Evolutionary conservation across 1,140 invertebrate genomes (phyloP).

Genomic region (Orchestia grillus): DNA sequence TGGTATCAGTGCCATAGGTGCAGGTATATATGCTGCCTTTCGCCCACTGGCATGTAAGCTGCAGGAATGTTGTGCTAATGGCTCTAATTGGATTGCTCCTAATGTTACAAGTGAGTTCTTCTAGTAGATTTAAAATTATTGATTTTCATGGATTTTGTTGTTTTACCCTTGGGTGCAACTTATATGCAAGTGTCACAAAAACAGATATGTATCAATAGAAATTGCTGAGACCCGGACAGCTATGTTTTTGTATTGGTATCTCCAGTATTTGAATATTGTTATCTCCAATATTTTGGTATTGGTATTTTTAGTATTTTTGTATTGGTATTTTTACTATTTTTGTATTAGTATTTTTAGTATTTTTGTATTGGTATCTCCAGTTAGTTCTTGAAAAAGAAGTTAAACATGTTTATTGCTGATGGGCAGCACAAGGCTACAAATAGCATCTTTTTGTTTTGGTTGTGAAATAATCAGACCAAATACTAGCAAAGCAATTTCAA

Average conservation of each 20-base stretch:
- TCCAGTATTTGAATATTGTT: too few species aligned
- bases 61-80: constrained; percentile 59
- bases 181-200: not conserved
- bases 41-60: constrained; percentile 60
- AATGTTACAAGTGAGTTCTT: constrained; percentile 57
- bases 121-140: not conserved
- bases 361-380: too few species aligned
- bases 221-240: not conserved
- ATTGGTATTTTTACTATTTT: too few species aligned
- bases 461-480: not conserved
- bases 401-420: not conserved
- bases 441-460: too few species aligned
- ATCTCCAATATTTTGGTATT: too few species aligned
- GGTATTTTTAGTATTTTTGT: too few species aligned
- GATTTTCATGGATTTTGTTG: not conserved
- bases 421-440: not conserved
- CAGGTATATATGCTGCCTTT: constrained; percentile 59
- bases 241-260: not conserved
- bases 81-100: constrained; percentile 56
- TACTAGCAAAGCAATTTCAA: not conserved
- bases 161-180: not conserved
- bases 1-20: constrained; percentile 58
- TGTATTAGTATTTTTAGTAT: too few species aligned
- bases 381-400: too few species aligned
- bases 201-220: too few species aligned